These are phyloP conservation scores for Perdita meconis DNA, from an alignment of 2,888 invertebrate genomes.

Conservation along the genomic window DNA sequence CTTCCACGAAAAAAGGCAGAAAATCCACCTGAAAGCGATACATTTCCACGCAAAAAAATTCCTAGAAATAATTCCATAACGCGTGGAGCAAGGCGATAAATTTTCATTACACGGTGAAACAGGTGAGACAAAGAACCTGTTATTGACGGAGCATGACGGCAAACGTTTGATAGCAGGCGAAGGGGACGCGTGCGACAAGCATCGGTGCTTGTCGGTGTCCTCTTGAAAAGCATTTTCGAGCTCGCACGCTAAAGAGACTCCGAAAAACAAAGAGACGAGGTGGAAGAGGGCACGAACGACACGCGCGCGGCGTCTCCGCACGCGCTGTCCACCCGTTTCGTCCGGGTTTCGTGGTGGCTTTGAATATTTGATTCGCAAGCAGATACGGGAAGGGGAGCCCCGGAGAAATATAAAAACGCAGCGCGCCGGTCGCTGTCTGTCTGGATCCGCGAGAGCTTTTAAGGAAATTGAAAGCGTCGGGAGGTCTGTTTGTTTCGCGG, in stretches of 20 bases:
- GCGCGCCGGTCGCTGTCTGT: neutral
- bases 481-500: constrained; percentile 41
- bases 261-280: constrained; percentile 49
- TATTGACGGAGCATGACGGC: neutral
- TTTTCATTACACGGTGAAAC: neutral
- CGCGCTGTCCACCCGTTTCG: constrained; percentile 22
- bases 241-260: constrained; percentile 50
- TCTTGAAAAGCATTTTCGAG: constrained; percentile 32
- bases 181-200: no score
- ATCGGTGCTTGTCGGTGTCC: neutral
- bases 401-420: constrained; percentile 25
- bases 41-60: neutral
- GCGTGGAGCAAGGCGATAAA: neutral
- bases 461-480: constrained; percentile 65
- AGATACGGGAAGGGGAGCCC: constrained; percentile 28
- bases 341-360: constrained; percentile 31
- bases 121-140: neutral
- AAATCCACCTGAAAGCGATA: no score
- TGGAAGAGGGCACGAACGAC: constrained; percentile 28
- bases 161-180: constrained; percentile 29
- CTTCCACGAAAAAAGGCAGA: no score
- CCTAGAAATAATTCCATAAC: neutral
- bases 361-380: constrained; percentile 58
- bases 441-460: constrained; percentile 56
- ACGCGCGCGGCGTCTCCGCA: neutral